Evolutionary conservation across 2,888 invertebrate species (phyloP), one percentile per base, ranked within the genome.

Genomic region (Stenchaetothrips biformis): DNA sequence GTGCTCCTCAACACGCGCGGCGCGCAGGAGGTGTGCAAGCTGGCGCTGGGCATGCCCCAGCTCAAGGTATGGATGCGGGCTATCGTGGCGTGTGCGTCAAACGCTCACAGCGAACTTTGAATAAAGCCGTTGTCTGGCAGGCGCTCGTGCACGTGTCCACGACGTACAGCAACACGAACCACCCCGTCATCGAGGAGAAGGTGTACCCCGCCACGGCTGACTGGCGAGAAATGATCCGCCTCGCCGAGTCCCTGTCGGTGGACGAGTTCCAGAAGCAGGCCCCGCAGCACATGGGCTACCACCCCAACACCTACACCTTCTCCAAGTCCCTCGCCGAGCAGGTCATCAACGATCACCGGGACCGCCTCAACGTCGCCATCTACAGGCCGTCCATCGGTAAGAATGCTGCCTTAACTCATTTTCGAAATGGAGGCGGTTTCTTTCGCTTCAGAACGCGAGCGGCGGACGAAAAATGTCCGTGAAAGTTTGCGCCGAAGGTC

Each of bases 281-380:
- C 0, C 85, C 89, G 0, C 92, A 93, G 92, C 92, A 85, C 88
- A 88, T 92, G 7, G 90, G 88, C 11, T 88, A 89, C 25, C 90
- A 94, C 48, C 96, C 96, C 0, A 97, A 97, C 85, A 96, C 96
- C 0, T 98, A 98, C 85, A 95, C 94, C 0, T 95, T 94, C 85
- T 94, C 95, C 0, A 97, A 98, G 86, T 92, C 94, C 81, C 85
- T 97, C 83, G 94, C 94, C 0, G 97, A 98, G 84, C 92, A 93
- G 81, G 90, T 94, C 13, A 89, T 95, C 0, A 88, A 90, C 18
- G 93, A 94, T 80, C 92, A 92, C 83, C 88, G 88, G 0, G 84
- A 85, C 11, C 85, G 88, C 78, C 85, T 97, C 37, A 96, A 96
- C 0, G 87, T 92, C 0, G 89, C 93, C 59, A 92, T 98, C 82